Percentiles rank a stretch among this genome's conserved stretches.
These are phyloP conservation scores for Marisa cornuarietis DNA, from an alignment of 1,140 invertebrate species.

Conservation along the genomic window DNA sequence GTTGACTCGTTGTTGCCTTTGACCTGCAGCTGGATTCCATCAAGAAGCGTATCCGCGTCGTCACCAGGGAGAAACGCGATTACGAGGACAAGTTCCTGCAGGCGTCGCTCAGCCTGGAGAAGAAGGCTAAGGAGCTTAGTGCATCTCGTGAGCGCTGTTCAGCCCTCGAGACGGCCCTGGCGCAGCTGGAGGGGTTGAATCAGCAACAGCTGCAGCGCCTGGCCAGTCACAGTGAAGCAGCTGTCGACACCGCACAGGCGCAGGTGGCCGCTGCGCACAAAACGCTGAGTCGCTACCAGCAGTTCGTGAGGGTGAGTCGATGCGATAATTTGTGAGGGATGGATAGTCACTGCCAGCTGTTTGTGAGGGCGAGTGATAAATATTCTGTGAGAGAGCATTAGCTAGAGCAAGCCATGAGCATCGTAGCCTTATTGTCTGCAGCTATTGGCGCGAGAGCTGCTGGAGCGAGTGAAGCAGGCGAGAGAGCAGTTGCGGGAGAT, in stretches of 20 bases:
- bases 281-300: conserved; percentile 48
- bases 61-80: conserved; percentile 58
- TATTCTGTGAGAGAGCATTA: too few relatives aligned
- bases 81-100: conserved; percentile 59
- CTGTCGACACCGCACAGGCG: conserved; percentile 57
- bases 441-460: conserved; percentile 50
- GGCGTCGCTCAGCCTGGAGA: conserved; percentile 49
- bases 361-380: not conserved
- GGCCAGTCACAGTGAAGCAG: conserved; percentile 59
- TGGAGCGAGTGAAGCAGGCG: conserved; percentile 40
- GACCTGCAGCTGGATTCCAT: conserved; percentile 58
- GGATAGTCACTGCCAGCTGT: not conserved
- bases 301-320: conserved; percentile 57
- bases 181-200: conserved; percentile 56
- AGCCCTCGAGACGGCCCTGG: conserved; percentile 51
- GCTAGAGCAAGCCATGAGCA: too few relatives aligned
- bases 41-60: conserved; percentile 52
- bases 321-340: not conserved
- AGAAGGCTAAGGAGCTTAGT: conserved; percentile 51
- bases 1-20: not conserved
- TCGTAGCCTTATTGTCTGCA: conserved; percentile 22
- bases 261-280: conserved; percentile 50
- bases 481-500: conserved; percentile 34
- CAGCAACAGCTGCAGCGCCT: conserved; percentile 58
- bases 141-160: conserved; percentile 43